A percentile compares a stretch with the other conserved stretches of the same genome.
Conservation (phyloP, 53 echinoderm and acorn worm genomes). For the Paracentrotus lividus region DNA sequence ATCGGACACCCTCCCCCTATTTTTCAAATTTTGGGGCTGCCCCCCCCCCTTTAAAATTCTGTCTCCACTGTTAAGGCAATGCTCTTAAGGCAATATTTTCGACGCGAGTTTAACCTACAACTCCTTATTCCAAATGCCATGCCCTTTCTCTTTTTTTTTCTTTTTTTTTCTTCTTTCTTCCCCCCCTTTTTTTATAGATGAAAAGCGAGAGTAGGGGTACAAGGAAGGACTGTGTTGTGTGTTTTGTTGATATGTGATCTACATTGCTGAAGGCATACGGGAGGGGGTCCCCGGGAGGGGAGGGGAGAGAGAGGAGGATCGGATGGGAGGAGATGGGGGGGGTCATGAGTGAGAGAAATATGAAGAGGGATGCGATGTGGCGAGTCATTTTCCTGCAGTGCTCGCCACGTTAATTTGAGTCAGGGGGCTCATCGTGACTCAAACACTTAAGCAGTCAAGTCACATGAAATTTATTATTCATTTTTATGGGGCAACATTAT, state of each 20-base stretch:
- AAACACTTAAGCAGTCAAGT: background rate
- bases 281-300: background rate
- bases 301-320: background rate
- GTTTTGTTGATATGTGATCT: background rate
- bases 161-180: too few relatives aligned
- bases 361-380: background rate
- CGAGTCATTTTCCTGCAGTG: constrained; percentile 53
- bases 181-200: too few relatives aligned
- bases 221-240: background rate
- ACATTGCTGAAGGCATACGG: background rate
- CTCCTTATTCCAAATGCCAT: too few relatives aligned
- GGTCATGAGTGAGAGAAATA: background rate
- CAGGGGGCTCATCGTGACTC: constrained; percentile 17
- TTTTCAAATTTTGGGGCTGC: too few relatives aligned
- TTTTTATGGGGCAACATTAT: background rate
- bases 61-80: too few relatives aligned
- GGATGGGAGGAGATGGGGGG: background rate
- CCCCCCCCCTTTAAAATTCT: too few relatives aligned
- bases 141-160: too few relatives aligned
- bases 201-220: too few relatives aligned
- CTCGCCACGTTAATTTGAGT: constrained; percentile 48
- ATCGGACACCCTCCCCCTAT: too few relatives aligned
- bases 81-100: too few relatives aligned
- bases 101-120: too few relatives aligned
- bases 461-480: constrained; percentile 12